These are phyloP conservation scores for Heterotilapia buettikoferi DNA, from an alignment of 2,113 vertebrate genomes.

Conservation along the genomic window DNA sequence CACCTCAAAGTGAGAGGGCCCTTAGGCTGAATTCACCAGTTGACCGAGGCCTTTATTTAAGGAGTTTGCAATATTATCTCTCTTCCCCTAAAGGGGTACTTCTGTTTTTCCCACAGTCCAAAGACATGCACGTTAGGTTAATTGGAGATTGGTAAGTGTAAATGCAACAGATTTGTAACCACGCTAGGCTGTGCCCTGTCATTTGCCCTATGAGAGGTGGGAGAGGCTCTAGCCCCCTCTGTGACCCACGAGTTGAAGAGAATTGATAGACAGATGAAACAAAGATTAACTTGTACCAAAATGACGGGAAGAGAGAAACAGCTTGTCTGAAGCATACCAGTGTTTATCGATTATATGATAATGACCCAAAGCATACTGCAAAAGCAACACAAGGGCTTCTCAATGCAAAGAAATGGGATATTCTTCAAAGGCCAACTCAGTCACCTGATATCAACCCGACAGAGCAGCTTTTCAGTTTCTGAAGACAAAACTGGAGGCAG, in stretches of 20 bases:
- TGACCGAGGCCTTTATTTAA: not conserved
- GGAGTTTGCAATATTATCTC: not conserved
- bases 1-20: not conserved
- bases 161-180: not conserved
- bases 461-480: not conserved
- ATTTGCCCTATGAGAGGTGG: not conserved
- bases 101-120: not conserved
- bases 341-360: not conserved
- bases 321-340: not conserved
- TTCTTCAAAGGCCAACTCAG: not conserved
- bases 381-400: not conserved
- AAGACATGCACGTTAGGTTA: not conserved
- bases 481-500: not conserved
- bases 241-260: accelerated
- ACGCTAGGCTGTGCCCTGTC: not conserved
- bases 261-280: accelerated
- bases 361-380: not conserved
- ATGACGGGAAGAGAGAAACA: not conserved
- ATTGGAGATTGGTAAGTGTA: not conserved
- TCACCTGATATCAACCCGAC: not conserved
- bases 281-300: not conserved
- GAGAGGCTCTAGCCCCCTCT: not conserved
- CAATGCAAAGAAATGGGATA: not conserved
- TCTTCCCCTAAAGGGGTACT: not conserved
- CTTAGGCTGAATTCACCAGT: not conserved